These are phyloP conservation scores for Oxycera nigricornis DNA, from an alignment of 2,888 invertebrate genomes.

Conservation along the genomic window DNA sequence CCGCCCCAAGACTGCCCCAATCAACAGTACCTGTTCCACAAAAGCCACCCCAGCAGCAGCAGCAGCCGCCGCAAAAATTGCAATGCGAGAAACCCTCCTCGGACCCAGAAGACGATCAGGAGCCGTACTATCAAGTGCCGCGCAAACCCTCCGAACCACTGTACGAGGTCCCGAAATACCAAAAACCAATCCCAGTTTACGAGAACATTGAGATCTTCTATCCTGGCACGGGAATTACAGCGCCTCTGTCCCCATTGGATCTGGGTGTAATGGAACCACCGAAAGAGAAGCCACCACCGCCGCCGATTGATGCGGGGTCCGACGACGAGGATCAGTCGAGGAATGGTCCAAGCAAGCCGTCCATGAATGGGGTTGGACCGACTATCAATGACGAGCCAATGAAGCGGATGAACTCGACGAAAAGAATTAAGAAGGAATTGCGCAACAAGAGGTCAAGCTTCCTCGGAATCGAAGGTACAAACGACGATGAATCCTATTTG, in stretches of 20 bases:
- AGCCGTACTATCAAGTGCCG: constrained; percentile 62
- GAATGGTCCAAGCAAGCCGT: constrained; percentile 39
- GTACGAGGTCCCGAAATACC: constrained; percentile 60
- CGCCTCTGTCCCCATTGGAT: constrained; percentile 52
- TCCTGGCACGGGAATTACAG: constrained; percentile 51
- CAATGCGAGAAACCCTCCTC: constrained; percentile 14
- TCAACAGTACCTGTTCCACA: constrained; percentile 10
- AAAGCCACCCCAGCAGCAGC: not conserved
- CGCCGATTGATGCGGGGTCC: constrained; percentile 69
- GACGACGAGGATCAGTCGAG: constrained; percentile 61
- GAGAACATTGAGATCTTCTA: constrained; percentile 70
- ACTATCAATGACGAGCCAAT: constrained; percentile 64
- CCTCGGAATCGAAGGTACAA: constrained; percentile 80
- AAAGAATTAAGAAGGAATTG: constrained; percentile 85
- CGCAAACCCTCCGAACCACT: constrained; percentile 60
- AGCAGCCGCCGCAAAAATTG: not conserved
- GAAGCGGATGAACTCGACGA: constrained; percentile 80
- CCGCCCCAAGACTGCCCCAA: constrained; percentile 3
- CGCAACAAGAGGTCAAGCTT: constrained; percentile 85
- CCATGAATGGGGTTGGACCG: constrained; percentile 49
- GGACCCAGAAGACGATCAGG: constrained; percentile 48
- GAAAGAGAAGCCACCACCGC: constrained; percentile 87
- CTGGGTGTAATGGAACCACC: constrained; percentile 70
- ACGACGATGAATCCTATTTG: constrained; percentile 73
- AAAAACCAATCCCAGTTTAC: constrained; percentile 66